Base-by-base conservation (phyloP, 2,113 vertebrate species). In the Brachionichthys hirsutus region DNA sequence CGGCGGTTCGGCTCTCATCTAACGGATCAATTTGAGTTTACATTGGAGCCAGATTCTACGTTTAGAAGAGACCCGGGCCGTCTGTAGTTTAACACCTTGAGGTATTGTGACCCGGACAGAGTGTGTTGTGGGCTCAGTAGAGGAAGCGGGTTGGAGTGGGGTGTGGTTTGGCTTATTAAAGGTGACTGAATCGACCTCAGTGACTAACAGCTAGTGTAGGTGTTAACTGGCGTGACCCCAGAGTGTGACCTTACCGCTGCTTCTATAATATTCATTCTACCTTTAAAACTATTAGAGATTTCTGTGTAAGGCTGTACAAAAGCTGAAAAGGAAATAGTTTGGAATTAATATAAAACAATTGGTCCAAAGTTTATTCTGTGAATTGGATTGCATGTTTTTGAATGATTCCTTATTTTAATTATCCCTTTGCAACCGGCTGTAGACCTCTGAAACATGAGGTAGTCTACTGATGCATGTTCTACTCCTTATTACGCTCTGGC, bases 61-160 rank as follows among this genome's bases (percentile, higher is more conserved):
- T 30, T 30, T 30, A 30, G n/a, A n/a, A n/a, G n/a, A n/a, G 24
- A 30, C 24, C 24, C 24, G 4, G 24, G 24, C 5, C 24, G 5
- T 62, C 59, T 73, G 67, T 48, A 60, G 61, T 70, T 46, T 44
- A 71, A 69, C 83, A 79, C 75, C 64, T 75, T 59, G 56, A 77
- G 75, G 67, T 76, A 49, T 47, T 65, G 77, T 54, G 49, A 67
- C 65, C 54, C 54, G 64, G 34, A 70, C 52, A 16, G 63, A 83
- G 40, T 8, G 54, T 78, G 75, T 79, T 86, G 82, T 79, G 64
- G 75, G 51, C 67, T 82, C 85, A 87, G 86, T 83, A 81, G 68
- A 80, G 54, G 57, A 81, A 78, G 69, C 77, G 84, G 82, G 85
- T 80, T 73, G 59, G 72, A 71, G 73, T 81, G 79, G 70, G 75